Conservation (phyloP, 2,888 invertebrate genomes). For the Leucoptera coffeella region DNA sequence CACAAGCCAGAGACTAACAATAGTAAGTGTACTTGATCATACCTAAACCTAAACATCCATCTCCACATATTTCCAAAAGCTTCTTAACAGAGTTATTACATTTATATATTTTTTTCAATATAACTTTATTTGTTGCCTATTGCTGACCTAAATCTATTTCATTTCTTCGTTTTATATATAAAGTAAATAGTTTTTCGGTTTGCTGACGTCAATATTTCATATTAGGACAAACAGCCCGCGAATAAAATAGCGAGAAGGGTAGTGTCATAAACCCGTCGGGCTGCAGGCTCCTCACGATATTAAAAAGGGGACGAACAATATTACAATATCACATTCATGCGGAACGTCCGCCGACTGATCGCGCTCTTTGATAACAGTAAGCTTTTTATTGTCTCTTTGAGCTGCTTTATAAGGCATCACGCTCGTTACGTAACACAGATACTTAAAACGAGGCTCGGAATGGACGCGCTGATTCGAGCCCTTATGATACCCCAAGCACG, state of each 20-base stretch:
- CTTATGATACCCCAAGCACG: too few species aligned
- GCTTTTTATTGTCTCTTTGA: constrained; percentile 52
- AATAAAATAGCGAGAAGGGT: constrained; percentile 52
- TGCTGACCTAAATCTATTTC: too few species aligned
- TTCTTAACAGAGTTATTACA: too few species aligned
- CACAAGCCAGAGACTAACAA: constrained; percentile 48
- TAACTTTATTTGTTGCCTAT: too few species aligned
- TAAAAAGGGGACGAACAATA: constrained; percentile 52
- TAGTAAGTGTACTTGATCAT: too few species aligned
- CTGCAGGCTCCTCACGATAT: constrained; percentile 39
- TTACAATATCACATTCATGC: constrained; percentile 55
- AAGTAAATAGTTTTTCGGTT: too few species aligned
- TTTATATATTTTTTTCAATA: too few species aligned
- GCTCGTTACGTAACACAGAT: neutral
- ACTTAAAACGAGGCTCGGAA: neutral
- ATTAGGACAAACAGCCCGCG: constrained; percentile 52
- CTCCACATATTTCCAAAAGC: too few species aligned
- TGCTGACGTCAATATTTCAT: constrained; percentile 48
- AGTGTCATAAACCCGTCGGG: constrained; percentile 47
- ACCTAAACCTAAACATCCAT: too few species aligned
- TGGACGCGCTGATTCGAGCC: too few species aligned
- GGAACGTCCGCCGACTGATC: constrained; percentile 52
- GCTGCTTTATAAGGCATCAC: too few species aligned
- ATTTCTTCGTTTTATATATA: too few species aligned
- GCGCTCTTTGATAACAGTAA: constrained; percentile 55